Conservation (phyloP, 2,797 vertebrate genomes). For the Hemitrygon akajei region DNA sequence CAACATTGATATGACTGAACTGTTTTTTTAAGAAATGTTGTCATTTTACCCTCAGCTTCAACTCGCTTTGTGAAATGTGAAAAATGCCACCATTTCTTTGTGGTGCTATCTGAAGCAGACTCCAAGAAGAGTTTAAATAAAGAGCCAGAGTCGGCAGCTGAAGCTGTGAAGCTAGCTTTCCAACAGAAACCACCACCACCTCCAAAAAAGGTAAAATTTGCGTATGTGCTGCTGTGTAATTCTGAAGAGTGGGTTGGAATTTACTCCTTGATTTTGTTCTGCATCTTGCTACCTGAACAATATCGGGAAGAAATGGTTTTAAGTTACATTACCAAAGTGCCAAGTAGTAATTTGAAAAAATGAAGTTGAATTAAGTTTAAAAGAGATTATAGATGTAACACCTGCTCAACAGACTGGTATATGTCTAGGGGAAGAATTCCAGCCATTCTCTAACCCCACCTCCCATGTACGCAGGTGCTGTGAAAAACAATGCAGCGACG, state of each 20-base stretch:
- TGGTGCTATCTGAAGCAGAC: conserved; percentile 91
- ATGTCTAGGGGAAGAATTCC: no score
- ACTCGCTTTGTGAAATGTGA: conserved; percentile 97
- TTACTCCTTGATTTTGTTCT: not conserved
- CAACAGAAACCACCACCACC: conserved; percentile 93
- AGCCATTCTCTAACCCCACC: no score
- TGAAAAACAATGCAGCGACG: no score
- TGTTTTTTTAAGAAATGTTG: no score
- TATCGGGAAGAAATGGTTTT: not conserved
- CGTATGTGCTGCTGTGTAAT: not conserved
- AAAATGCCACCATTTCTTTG: conserved; percentile 97
- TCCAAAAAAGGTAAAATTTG: conserved; percentile 78
- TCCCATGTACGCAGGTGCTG: no score
- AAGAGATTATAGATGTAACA: no score
- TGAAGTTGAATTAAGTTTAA: not conserved
- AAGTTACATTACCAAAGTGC: not conserved
- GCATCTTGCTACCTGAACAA: not conserved
- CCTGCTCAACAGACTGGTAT: no score
- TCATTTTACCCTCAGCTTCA: conserved; percentile 66
- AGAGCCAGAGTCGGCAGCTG: conserved; percentile 87
- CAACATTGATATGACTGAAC: not conserved
- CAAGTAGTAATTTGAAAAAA: no score
- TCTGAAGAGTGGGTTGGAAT: no score
- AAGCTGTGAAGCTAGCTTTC: conserved; percentile 89
- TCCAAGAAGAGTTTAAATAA: conserved; percentile 92